phyloP scores from a whole-genome alignment of 92 coral and sea anemone genomes.

The Chrysogorgia sp. region DNA sequence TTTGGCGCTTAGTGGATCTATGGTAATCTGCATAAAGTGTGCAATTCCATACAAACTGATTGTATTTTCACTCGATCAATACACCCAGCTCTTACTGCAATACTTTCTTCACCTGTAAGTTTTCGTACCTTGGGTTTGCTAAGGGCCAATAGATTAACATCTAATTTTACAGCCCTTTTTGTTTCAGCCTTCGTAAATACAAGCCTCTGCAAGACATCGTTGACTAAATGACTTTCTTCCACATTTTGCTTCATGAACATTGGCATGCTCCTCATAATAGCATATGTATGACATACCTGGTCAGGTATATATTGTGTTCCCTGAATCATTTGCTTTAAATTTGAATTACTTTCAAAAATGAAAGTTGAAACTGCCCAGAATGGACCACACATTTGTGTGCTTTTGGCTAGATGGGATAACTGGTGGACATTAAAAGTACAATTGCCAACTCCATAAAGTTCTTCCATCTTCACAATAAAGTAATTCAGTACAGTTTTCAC shows the following conservation, averaged over 20 bases:
- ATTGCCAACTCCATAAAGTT: not conserved
- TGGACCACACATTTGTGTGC: conserved; percentile 14
- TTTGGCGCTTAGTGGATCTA: too few relatives aligned
- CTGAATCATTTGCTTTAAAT: not conserved
- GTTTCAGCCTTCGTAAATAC: not conserved
- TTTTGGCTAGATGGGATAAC: not conserved
- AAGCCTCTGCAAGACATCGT: not conserved
- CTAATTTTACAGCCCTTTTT: not conserved
- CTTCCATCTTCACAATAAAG: conserved; percentile 5
- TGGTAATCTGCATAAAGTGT: too few relatives aligned
- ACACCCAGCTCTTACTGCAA: too few relatives aligned
- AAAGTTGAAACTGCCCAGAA: too few relatives aligned
- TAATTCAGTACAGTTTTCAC: not conserved
- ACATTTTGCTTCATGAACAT: conserved; percentile 6
- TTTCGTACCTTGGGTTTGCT: too few relatives aligned
- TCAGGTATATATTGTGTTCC: conserved; percentile 15
- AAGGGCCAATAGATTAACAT: too few relatives aligned
- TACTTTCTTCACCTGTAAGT: too few relatives aligned
- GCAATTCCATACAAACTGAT: too few relatives aligned
- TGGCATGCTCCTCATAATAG: conserved; percentile 22
- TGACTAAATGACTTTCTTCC: not conserved
- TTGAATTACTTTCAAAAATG: not conserved
- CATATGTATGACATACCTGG: conserved; percentile 28
- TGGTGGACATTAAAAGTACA: conserved; percentile 5
- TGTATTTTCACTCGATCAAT: too few relatives aligned